Evolutionary conservation across 2,888 invertebrate species (phyloP).

Genomic region (Netelia fuscicornis): DNA sequence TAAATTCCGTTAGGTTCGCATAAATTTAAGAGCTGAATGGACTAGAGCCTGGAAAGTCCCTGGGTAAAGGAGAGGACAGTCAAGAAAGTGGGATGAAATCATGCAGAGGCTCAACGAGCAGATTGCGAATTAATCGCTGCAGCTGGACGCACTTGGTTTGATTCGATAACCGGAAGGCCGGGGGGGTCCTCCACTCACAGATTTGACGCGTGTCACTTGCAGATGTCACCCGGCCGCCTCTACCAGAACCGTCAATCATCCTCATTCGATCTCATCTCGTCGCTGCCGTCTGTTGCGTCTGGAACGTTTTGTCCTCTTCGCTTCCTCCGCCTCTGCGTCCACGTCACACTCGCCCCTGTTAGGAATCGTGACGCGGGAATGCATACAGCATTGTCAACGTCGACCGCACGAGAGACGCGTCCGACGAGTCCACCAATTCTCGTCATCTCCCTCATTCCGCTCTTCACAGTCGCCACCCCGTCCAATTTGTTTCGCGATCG

Average conservation of each 20-base stretch:
- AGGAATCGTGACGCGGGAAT: slow-evolving; percentile 36
- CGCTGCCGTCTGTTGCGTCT: slow-evolving; percentile 63
- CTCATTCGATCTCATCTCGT: slow-evolving; percentile 65
- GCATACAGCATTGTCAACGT: slow-evolving; percentile 51
- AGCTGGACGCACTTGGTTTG: slow-evolving; percentile 40
- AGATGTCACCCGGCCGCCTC: slow-evolving; percentile 65
- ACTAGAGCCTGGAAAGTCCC: background rate
- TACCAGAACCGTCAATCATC: slow-evolving; percentile 70
- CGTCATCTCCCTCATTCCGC: slow-evolving; percentile 18
- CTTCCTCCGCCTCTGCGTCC: slow-evolving; percentile 30
- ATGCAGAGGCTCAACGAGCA: slow-evolving; percentile 15
- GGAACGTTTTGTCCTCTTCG: slow-evolving; percentile 40
- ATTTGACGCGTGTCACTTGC: slow-evolving; percentile 71
- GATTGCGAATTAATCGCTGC: slow-evolving; percentile 61
- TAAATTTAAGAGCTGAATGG: background rate
- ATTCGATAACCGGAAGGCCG: slow-evolving; percentile 58
- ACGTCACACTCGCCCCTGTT: slow-evolving; percentile 17
- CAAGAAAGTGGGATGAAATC: background rate
- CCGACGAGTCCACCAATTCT: slow-evolving; percentile 37
- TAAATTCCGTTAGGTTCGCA: no score
- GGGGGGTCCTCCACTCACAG: slow-evolving; percentile 59
- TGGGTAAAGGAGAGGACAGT: background rate
- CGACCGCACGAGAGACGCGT: slow-evolving; percentile 41
- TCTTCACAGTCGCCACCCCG: background rate
- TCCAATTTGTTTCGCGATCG: slow-evolving; percentile 48